Conservation (phyloP, 2,797 vertebrate genomes). For the Pangasius sanitwongsei region DNA sequence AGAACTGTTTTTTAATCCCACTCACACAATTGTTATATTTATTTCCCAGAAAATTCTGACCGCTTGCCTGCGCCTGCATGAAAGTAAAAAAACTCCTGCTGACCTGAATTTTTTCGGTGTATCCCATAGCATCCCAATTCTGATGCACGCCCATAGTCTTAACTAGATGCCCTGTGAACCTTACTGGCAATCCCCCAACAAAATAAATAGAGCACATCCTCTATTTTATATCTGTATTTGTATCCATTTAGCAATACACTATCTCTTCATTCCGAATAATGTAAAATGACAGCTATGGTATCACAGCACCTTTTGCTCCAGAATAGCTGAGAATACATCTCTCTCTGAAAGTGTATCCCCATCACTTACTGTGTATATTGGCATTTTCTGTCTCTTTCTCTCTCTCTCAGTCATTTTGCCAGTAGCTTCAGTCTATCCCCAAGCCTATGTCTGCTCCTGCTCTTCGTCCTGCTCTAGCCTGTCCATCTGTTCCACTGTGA, state of each 20-base stretch:
- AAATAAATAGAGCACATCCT: background rate
- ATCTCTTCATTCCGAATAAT: background rate
- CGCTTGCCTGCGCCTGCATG: background rate
- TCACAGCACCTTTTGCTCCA: background rate
- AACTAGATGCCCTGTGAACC: too few species aligned
- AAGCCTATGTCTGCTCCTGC: conserved; percentile 40
- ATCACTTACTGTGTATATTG: background rate
- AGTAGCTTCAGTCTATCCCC: conserved; percentile 35
- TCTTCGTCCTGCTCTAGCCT: conserved; percentile 18
- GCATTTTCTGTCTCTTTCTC: background rate
- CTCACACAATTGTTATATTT: background rate
- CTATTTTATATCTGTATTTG: background rate
- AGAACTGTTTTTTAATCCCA: background rate
- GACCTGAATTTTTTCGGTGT: background rate
- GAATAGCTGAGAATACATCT: background rate
- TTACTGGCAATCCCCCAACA: background rate
- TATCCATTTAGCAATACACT: background rate
- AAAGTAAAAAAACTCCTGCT: background rate
- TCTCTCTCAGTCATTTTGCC: conserved; percentile 6
- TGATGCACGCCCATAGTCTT: background rate
- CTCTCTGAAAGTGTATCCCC: background rate
- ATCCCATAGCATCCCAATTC: background rate
- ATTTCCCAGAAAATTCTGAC: background rate
- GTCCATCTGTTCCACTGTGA: conserved; percentile 53
- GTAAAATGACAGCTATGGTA: background rate